Evolutionary conservation across 2,797 vertebrate species (phyloP).

Genomic region (Sandelia bainsii): DNA sequence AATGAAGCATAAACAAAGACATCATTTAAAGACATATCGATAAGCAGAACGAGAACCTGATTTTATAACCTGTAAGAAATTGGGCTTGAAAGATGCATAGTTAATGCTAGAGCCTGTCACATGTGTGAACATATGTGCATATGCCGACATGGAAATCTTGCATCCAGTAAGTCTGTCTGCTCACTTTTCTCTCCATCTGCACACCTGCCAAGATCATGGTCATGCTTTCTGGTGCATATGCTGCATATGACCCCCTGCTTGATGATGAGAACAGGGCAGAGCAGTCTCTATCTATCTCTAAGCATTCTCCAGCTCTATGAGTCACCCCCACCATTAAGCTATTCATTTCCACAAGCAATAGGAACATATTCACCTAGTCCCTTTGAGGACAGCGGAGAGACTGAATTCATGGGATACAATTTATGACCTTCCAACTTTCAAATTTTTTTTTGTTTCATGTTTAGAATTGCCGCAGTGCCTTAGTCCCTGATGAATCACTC

Average conservation of each 20-base stretch:
- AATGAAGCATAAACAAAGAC: conserved; percentile 45
- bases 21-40: conserved; percentile 32
- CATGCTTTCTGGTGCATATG: neutral
- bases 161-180: neutral
- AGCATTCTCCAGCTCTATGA: conserved; percentile 24
- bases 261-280: conserved; percentile 20
- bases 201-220: conserved; percentile 24
- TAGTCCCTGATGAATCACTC: conserved; percentile 16
- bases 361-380: conserved; percentile 13
- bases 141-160: neutral
- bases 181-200: neutral
- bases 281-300: conserved; percentile 5
- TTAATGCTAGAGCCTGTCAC: conserved; percentile 1
- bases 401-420: conserved; percentile 30
- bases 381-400: neutral
- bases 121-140: neutral
- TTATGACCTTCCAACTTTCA: conserved; percentile 4
- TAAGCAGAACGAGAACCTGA: conserved; percentile 24
- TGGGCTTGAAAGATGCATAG: conserved; percentile 29
- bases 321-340: conserved; percentile 19
- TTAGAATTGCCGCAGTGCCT: neutral
- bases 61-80: conserved; percentile 7
- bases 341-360: conserved; percentile 26
- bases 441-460: conserved; percentile 2
- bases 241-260: neutral